These are phyloP conservation scores for Tauraco erythrolophus DNA, from an alignment of 2,113 vertebrate species.

Conservation along the genomic window DNA sequence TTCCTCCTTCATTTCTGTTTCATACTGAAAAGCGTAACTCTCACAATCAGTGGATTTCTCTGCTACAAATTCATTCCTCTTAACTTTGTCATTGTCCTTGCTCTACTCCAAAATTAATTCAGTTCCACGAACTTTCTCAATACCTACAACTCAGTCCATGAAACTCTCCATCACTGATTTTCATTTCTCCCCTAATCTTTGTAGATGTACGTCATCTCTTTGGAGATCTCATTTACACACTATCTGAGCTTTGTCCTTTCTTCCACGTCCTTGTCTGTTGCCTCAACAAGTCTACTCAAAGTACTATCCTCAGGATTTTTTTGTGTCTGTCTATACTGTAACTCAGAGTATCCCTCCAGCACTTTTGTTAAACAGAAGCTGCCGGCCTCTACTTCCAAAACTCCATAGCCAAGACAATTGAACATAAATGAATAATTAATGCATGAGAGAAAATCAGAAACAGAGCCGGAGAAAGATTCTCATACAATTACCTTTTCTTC, in stretches of 20 bases:
- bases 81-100: background rate
- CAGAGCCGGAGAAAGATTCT: background rate
- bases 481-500: background rate
- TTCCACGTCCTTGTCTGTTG: background rate
- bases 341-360: background rate
- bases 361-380: background rate
- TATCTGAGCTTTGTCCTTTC: background rate
- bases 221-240: background rate
- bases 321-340: background rate
- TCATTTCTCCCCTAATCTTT: background rate
- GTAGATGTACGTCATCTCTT: background rate
- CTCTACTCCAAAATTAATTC: background rate
- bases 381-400: background rate
- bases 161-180: background rate
- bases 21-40: background rate
- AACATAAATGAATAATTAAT: conserved; percentile 11
- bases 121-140: background rate
- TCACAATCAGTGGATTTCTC: background rate
- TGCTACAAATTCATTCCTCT: background rate
- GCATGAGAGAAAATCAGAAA: background rate
- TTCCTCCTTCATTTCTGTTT: background rate
- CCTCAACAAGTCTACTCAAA: background rate
- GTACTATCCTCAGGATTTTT: background rate
- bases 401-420: background rate
- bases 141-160: background rate